These are phyloP conservation scores for Tokudaia muenninki DNA, from an alignment of 2,797 vertebrate species.

Conservation along the genomic window DNA sequence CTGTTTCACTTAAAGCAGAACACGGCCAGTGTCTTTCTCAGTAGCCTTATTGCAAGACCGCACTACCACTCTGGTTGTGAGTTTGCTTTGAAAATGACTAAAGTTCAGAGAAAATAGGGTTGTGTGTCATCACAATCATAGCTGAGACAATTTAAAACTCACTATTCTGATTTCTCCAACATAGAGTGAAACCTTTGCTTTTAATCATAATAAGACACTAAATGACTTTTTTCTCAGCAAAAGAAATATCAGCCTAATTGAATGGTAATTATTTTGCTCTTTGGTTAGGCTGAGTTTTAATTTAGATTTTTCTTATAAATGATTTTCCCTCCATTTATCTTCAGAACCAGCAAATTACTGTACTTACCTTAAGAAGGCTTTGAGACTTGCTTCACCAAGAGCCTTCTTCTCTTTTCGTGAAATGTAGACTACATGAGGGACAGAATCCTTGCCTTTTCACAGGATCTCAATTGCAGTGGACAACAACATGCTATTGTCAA, in stretches of 20 bases:
- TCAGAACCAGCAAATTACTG: constrained; percentile 26
- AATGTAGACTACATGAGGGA: not conserved
- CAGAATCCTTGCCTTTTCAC: not conserved
- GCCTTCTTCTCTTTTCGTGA: not conserved
- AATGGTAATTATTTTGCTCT: not conserved
- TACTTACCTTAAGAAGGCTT: constrained; percentile 12
- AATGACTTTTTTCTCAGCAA: constrained; percentile 36
- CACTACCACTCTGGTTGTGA: not conserved
- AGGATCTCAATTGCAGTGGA: not conserved
- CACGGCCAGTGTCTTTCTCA: not conserved
- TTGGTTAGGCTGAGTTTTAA: constrained; percentile 34
- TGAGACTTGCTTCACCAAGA: not conserved
- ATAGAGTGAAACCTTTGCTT: constrained; percentile 11
- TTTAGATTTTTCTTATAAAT: constrained; percentile 56
- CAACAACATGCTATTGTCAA: not conserved
- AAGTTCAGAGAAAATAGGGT: not conserved
- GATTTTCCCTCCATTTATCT: not conserved
- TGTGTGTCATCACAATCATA: not conserved
- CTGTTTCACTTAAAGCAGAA: not conserved
- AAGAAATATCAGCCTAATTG: not conserved
- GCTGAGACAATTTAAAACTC: constrained; percentile 12
- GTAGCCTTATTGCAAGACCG: not conserved
- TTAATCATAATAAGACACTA: not conserved
- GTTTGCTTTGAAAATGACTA: constrained; percentile 35
- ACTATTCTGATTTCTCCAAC: not conserved